phyloP scores from a whole-genome alignment of 2,888 invertebrate species.

The Zootermopsis nevadensis region DNA sequence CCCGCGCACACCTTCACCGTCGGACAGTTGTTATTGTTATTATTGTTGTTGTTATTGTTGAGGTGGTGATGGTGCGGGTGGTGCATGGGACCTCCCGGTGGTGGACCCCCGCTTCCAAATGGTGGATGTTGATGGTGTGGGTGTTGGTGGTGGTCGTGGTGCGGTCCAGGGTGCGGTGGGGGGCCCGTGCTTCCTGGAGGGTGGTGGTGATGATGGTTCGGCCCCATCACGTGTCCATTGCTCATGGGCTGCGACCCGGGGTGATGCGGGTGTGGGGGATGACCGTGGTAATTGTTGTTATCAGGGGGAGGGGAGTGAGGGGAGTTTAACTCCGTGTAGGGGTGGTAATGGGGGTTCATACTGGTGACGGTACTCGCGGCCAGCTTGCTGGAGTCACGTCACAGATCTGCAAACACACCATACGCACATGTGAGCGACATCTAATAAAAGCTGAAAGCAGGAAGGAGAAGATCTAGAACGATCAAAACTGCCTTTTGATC shows the following conservation, averaged over 20 bases:
- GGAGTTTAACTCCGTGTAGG: slow-evolving; percentile 83
- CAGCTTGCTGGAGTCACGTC: slow-evolving; percentile 77
- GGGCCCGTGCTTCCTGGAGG: slow-evolving; percentile 25
- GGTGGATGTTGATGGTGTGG: slow-evolving; percentile 60
- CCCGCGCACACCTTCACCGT: slow-evolving; percentile 85
- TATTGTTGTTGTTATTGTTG: slow-evolving; percentile 49
- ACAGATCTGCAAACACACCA: slow-evolving; percentile 30
- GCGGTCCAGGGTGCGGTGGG: slow-evolving; percentile 62
- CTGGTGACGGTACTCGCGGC: slow-evolving; percentile 85
- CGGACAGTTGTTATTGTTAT: slow-evolving; percentile 48
- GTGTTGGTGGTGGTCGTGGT: slow-evolving; percentile 69
- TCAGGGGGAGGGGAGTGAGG: slow-evolving; percentile 76
- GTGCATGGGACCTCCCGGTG: slow-evolving; percentile 42
- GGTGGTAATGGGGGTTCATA: slow-evolving; percentile 93
- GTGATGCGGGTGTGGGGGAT: slow-evolving; percentile 63
- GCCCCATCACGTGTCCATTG: slow-evolving; percentile 54
- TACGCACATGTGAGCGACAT: not conserved
- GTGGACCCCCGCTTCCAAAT: slow-evolving; percentile 26
- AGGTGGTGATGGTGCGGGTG: slow-evolving; percentile 51
- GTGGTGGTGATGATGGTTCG: slow-evolving; percentile 48
- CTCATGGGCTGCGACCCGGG: slow-evolving; percentile 57
- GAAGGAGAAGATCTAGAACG: too few relatives aligned
- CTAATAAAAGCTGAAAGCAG: too few relatives aligned
- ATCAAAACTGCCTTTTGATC: too few relatives aligned
- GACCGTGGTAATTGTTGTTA: slow-evolving; percentile 73